phyloP scores from a whole-genome alignment of 2,113 vertebrate species.

The Syngnathus scovelli region DNA sequence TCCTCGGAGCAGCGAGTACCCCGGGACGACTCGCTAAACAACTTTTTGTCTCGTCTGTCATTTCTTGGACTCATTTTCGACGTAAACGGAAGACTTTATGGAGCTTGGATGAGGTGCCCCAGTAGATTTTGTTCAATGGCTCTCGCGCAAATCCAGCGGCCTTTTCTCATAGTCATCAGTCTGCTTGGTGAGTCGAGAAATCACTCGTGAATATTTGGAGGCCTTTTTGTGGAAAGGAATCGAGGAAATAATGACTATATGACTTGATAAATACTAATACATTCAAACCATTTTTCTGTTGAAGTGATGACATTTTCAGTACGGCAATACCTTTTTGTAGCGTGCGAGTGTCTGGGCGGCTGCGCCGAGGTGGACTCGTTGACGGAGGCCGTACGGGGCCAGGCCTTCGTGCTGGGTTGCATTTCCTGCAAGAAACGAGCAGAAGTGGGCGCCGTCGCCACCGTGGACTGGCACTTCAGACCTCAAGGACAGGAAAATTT shows the following conservation, averaged over 20 bases:
- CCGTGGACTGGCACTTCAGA: conserved; percentile 80
- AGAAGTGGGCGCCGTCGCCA: conserved; percentile 72
- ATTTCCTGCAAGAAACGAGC: conserved; percentile 85
- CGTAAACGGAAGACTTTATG: background rate
- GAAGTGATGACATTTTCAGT: background rate
- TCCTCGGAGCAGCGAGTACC: conserved; percentile 7
- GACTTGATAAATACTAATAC: too few relatives aligned
- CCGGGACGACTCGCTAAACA: background rate
- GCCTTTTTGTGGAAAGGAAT: too few relatives aligned
- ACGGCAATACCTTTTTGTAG: conserved; percentile 41
- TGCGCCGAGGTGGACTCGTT: conserved; percentile 84
- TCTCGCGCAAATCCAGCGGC: background rate
- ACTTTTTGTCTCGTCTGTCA: background rate
- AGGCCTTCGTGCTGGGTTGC: conserved; percentile 77
- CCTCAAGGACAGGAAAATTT: conserved; percentile 66
- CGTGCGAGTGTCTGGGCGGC: conserved; percentile 62
- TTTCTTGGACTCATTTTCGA: background rate
- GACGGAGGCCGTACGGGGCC: conserved; percentile 76
- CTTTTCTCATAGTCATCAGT: background rate
- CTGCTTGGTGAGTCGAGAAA: conserved; percentile 8
- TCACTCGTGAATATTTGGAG: background rate
- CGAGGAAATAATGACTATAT: too few relatives aligned
- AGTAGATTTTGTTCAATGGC: background rate
- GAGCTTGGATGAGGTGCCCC: background rate
- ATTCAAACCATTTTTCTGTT: too few relatives aligned